Conservation (phyloP, 1,140 invertebrate species). For the Ylistrum balloti region DNA sequence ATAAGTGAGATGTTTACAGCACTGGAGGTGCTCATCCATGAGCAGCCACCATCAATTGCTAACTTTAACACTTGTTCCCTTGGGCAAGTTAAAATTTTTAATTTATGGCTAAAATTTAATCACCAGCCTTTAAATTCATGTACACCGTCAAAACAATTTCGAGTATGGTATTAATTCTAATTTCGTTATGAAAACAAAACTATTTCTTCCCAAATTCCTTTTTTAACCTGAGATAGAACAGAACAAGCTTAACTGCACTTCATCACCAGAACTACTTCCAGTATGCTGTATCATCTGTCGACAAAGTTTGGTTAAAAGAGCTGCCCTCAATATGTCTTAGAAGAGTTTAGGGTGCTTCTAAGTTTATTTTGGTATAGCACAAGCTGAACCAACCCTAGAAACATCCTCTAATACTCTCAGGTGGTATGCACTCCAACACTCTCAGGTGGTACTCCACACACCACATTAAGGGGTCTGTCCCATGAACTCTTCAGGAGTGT, state of each 20-base stretch:
- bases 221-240: slow-evolving; percentile 23
- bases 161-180: not conserved
- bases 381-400: not conserved
- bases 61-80: not conserved
- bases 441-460: not conserved
- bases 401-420: not conserved
- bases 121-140: not conserved
- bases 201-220: not conserved
- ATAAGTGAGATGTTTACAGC: not conserved
- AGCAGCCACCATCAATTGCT: not conserved
- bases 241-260: not conserved
- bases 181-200: not conserved
- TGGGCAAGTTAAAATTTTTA: not conserved
- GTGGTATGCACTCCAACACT: not conserved
- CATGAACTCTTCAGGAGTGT: not conserved
- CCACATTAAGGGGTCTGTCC: not conserved
- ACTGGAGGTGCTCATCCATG: not conserved
- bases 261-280: not conserved
- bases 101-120: not conserved
- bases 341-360: too few species aligned
- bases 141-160: not conserved
- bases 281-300: not conserved
- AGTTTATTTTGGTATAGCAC: not conserved
- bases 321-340: not conserved
- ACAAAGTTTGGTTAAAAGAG: slow-evolving; percentile 18